Conservation (phyloP, 1,140 invertebrate genomes). For the Ladona fulva region DNA sequence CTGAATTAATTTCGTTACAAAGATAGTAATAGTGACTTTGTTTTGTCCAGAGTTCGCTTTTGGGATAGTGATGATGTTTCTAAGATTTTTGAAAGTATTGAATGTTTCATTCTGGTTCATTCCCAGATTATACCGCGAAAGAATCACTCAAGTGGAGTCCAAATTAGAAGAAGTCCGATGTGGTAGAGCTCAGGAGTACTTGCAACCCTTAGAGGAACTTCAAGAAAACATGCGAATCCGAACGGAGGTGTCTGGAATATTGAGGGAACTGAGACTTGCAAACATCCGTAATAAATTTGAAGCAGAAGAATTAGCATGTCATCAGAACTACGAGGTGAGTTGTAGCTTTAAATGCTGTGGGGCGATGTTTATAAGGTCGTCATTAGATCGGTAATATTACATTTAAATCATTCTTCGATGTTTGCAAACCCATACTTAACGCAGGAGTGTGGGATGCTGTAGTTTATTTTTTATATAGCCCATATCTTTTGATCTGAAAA, state of each 20-base stretch:
- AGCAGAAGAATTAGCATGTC: constrained; percentile 78
- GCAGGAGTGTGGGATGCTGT: too few relatives aligned
- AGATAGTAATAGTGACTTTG: neutral
- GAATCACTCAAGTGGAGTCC: constrained; percentile 70
- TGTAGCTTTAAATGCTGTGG: too few relatives aligned
- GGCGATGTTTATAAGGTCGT: too few relatives aligned
- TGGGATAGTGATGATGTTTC: neutral
- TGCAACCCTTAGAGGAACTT: constrained; percentile 71
- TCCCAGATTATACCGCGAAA: constrained; percentile 68
- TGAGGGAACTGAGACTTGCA: constrained; percentile 63
- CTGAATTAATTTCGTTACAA: neutral
- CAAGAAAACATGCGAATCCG: constrained; percentile 78
- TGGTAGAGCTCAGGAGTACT: constrained; percentile 78
- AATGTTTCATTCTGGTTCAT: neutral
- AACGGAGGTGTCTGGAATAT: constrained; percentile 80
- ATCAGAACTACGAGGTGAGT: constrained; percentile 76
- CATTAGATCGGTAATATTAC: too few relatives aligned
- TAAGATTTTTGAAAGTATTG: neutral
- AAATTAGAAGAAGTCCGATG: constrained; percentile 77
- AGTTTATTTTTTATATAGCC: too few relatives aligned
- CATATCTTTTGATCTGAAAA: too few relatives aligned
- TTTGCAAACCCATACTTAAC: too few relatives aligned
- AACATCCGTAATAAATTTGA: constrained; percentile 82
- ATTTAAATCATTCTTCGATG: too few relatives aligned
- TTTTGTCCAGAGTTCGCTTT: too few relatives aligned